Conservation (phyloP, 2,113 vertebrate species). For the Oreochromis spilurus region DNA sequence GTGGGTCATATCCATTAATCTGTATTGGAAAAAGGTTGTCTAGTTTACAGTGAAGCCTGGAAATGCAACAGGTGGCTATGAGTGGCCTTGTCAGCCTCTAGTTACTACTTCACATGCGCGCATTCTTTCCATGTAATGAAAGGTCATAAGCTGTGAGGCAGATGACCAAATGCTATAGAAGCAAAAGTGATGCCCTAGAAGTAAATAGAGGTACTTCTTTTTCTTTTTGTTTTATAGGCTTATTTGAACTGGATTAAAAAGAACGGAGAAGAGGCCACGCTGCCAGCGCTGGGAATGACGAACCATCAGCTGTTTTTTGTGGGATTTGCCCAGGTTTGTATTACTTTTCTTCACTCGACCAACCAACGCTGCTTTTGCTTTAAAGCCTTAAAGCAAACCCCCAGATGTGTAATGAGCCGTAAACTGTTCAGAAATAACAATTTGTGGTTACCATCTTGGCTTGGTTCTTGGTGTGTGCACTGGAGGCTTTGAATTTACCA, state of each 20-base stretch:
- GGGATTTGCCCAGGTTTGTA: conserved; percentile 92
- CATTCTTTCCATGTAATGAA: conserved; percentile 71
- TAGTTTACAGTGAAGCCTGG: conserved; percentile 41
- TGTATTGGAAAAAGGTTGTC: conserved; percentile 48
- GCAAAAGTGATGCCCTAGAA: background rate
- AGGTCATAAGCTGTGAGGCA: conserved; percentile 58
- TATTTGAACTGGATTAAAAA: conserved; percentile 91
- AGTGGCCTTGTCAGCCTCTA: conserved; percentile 45
- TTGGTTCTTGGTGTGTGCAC: background rate
- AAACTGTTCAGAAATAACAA: background rate
- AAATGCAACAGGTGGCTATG: conserved; percentile 62
- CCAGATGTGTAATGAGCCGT: background rate
- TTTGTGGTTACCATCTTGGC: background rate
- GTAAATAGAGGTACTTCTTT: background rate
- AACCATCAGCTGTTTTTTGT: conserved; percentile 96
- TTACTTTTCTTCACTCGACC: background rate
- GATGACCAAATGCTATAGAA: conserved; percentile 40
- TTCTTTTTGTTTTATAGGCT: conserved; percentile 73
- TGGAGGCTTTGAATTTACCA: background rate
- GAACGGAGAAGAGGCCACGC: conserved; percentile 81
- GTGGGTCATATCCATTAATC: conserved; percentile 6
- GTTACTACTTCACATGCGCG: conserved; percentile 40
- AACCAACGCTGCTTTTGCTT: background rate
- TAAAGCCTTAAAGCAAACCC: background rate
- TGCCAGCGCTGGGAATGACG: conserved; percentile 87